A percentile compares a stretch with the other conserved stretches of the same genome.
phyloP scores from a whole-genome alignment of 2,797 vertebrate species.

The Scolopax rusticola region DNA sequence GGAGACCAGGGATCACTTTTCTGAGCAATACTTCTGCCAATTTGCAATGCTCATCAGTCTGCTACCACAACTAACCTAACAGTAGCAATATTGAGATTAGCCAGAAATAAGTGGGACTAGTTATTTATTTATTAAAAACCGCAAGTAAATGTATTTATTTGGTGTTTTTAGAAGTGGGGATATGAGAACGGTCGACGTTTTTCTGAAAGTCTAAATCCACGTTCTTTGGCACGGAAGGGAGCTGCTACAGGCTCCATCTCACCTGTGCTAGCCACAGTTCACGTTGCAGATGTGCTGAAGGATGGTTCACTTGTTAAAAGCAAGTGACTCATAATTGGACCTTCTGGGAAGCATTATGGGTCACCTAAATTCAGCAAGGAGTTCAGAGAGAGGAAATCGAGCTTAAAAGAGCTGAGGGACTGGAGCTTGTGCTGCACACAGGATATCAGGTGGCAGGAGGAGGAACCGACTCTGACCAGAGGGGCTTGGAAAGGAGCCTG shows the following conservation, averaged over 20 bases:
- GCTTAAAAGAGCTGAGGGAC: slow-evolving; percentile 36
- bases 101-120: not conserved
- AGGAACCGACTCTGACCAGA: not conserved
- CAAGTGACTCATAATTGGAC: slow-evolving; percentile 38
- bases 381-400: slow-evolving; percentile 1
- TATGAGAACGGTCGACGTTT: not conserved
- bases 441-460: slow-evolving; percentile 36
- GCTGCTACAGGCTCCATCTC: not conserved
- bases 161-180: not conserved
- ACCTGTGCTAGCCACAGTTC: slow-evolving; percentile 23
- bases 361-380: slow-evolving; percentile 44
- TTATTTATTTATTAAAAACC: not conserved
- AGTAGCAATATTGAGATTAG: not conserved
- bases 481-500: not conserved
- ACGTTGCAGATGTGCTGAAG: slow-evolving; percentile 41
- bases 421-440: not conserved
- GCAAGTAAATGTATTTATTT: not conserved
- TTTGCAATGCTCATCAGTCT: not conserved
- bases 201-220: not conserved
- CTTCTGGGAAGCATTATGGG: slow-evolving; percentile 52
- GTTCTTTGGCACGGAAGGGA: not conserved
- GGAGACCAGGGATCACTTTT: not conserved
- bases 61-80: not conserved
- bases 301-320: not conserved
- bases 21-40: not conserved